Percentiles rank a stretch among this genome's conserved stretches.
These are phyloP conservation scores for Delphinapterus leucas DNA, from an alignment of 2,113 vertebrate species.

Conservation along the genomic window DNA sequence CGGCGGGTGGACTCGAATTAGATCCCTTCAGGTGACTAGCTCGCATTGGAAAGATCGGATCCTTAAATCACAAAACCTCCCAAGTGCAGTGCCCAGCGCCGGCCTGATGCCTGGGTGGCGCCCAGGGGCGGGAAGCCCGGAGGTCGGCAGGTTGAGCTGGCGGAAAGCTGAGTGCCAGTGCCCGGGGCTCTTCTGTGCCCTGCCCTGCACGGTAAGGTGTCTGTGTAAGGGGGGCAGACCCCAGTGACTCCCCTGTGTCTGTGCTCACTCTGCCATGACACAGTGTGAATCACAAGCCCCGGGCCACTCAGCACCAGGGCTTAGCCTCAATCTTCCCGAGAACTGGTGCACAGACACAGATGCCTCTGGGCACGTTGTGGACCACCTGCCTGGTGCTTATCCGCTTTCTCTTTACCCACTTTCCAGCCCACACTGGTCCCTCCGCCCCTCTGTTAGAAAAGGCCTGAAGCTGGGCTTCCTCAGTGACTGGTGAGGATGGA, in stretches of 20 bases:
- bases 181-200: too few species aligned
- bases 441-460: neutral
- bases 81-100: too few species aligned
- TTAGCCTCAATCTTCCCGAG: neutral
- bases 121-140: neutral
- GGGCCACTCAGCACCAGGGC: neutral
- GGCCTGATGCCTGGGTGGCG: neutral
- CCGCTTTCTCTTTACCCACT: neutral
- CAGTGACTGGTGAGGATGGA: neutral
- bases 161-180: rapidly evolving
- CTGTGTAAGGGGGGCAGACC: neutral
- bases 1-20: neutral
- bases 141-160: rapidly evolving
- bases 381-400: neutral
- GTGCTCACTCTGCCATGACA: neutral
- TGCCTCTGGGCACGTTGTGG: neutral
- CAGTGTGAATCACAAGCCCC: neutral
- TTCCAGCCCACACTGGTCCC: neutral
- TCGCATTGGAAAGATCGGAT: neutral
- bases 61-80: neutral
- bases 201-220: neutral
- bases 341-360: neutral
- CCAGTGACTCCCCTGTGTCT: neutral
- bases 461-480: neutral
- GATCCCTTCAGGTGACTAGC: neutral